These are phyloP conservation scores for Chaetorhynchus papuensis DNA, from an alignment of 2,113 vertebrate genomes.

Conservation along the genomic window DNA sequence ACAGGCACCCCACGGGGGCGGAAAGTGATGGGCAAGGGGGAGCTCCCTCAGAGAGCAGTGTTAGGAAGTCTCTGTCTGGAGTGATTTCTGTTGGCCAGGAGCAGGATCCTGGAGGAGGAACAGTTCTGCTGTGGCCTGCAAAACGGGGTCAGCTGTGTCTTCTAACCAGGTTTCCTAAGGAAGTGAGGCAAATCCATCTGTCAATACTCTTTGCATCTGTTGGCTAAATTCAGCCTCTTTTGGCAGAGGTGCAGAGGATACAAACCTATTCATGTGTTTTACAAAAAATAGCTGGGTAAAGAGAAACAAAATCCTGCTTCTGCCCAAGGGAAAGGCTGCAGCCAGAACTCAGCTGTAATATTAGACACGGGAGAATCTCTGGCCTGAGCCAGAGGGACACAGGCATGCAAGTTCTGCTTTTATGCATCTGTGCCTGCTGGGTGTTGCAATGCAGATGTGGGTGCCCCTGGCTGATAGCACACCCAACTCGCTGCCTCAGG, in stretches of 20 bases:
- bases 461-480: not conserved
- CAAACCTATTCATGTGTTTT: not conserved
- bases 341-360: not conserved
- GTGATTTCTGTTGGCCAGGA: not conserved
- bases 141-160: slow-evolving; percentile 7
- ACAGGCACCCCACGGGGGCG: rapidly evolving
- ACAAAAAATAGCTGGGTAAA: not conserved
- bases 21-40: not conserved
- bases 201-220: slow-evolving; percentile 28
- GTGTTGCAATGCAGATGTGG: rapidly evolving
- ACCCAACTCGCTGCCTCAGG: rapidly evolving
- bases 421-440: not conserved
- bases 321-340: not conserved
- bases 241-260: slow-evolving; percentile 26
- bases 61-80: not conserved
- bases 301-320: slow-evolving; percentile 1
- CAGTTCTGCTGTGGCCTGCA: not conserved
- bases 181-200: slow-evolving; percentile 56
- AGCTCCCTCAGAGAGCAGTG: not conserved
- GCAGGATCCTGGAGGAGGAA: not conserved
- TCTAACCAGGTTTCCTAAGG: slow-evolving; percentile 55
- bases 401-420: not conserved
- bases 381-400: not conserved
- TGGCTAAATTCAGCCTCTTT: slow-evolving; percentile 20
- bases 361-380: not conserved